Evolutionary conservation across 2,888 invertebrate genomes (phyloP).

Genomic region (Glyphotaelius pellucidus): DNA sequence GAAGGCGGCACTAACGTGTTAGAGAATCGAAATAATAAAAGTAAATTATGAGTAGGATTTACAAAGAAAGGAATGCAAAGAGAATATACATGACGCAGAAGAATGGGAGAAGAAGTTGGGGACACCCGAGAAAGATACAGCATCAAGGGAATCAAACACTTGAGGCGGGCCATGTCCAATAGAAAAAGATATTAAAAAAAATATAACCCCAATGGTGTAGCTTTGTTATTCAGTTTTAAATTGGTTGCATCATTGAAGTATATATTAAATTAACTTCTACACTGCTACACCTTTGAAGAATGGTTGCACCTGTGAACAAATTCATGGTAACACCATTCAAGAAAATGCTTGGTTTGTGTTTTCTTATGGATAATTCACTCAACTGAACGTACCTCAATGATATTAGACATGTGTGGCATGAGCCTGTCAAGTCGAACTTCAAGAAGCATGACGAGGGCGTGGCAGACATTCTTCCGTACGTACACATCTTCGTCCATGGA

Average conservation of each 20-base stretch:
- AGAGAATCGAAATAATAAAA: not conserved
- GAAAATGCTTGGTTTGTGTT: not conserved
- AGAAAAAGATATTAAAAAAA: not conserved
- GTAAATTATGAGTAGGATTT: not conserved
- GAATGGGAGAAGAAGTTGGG: no score
- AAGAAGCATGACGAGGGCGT: constrained; percentile 96
- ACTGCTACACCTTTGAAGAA: no score
- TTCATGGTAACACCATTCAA: no score
- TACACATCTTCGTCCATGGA: constrained; percentile 98
- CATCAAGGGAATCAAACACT: no score
- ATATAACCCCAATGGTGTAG: not conserved
- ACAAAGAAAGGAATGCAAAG: no score
- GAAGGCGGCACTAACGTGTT: not conserved
- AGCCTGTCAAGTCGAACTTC: constrained; percentile 97
- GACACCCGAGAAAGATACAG: no score
- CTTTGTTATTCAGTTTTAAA: no score
- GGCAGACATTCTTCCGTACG: constrained; percentile 98
- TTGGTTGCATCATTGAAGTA: no score
- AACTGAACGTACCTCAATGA: constrained; percentile 86
- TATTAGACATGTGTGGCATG: constrained; percentile 96
- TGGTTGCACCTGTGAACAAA: no score
- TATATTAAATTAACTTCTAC: no score
- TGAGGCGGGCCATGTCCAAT: no score
- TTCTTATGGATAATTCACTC: not conserved
- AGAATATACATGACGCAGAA: no score